These are phyloP conservation scores for Phaedon cochleariae DNA, from an alignment of 2,888 invertebrate genomes.

Conservation along the genomic window DNA sequence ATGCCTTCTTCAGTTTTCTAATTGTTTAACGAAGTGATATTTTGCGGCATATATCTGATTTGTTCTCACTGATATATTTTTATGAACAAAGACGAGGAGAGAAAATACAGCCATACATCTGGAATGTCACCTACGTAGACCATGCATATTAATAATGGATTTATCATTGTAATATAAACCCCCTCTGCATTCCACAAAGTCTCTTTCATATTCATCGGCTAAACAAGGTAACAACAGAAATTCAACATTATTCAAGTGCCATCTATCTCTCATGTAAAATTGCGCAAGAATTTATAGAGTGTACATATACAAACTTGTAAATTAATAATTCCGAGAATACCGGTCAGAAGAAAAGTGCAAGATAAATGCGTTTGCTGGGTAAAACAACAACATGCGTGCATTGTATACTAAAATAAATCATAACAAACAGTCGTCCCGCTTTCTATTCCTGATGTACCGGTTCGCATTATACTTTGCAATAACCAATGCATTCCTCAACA, in stretches of 20 bases:
- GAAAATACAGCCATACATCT: neutral
- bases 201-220: slow-evolving; percentile 31
- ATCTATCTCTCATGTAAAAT: slow-evolving; percentile 35
- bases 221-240: slow-evolving; percentile 34
- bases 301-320: slow-evolving; percentile 33
- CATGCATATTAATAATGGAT: slow-evolving; percentile 18
- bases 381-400: slow-evolving; percentile 39
- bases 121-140: neutral
- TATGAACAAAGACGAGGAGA: too few species aligned
- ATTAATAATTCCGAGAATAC: slow-evolving; percentile 38
- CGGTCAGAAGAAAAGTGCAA: slow-evolving; percentile 34
- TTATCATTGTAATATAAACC: slow-evolving; percentile 28
- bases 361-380: slow-evolving; percentile 34
- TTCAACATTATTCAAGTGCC: slow-evolving; percentile 30
- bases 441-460: slow-evolving; percentile 49
- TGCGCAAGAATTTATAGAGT: slow-evolving; percentile 37
- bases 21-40: too few species aligned
- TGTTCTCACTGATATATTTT: too few species aligned
- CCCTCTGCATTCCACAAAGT: slow-evolving; percentile 25
- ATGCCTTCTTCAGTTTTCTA: too few species aligned
- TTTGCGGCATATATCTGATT: too few species aligned
- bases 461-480: slow-evolving; percentile 44
- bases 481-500: slow-evolving; percentile 42
- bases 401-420: slow-evolving; percentile 42
- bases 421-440: slow-evolving; percentile 43